Conservation (phyloP, 2,797 vertebrate species). For the Sarcophilus harrisii region DNA sequence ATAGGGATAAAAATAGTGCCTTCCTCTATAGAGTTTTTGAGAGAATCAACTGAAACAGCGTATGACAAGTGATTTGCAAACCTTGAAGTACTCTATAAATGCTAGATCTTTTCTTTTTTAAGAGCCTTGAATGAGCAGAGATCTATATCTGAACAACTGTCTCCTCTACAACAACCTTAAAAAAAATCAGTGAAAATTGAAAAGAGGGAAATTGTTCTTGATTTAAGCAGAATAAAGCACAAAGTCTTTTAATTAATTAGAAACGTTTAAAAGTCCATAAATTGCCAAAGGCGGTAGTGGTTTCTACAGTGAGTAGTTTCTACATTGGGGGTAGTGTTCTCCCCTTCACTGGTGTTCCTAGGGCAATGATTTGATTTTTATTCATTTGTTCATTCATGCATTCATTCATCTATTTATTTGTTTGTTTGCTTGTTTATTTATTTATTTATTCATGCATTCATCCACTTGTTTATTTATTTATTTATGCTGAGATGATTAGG, state of each 20-base stretch:
- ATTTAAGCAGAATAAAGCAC: background rate
- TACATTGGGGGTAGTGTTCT: background rate
- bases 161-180: background rate
- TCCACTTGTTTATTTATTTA: no score
- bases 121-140: background rate
- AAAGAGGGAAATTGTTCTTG: background rate
- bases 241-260: background rate
- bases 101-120: background rate
- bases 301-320: background rate
- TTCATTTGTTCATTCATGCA: no score
- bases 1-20: background rate
- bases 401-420: no score
- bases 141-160: background rate
- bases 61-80: background rate
- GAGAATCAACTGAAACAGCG: background rate
- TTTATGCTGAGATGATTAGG: no score
- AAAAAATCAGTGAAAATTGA: background rate
- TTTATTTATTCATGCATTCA: no score
- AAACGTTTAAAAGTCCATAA: background rate
- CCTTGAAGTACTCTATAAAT: no score
- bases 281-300: background rate
- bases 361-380: background rate
- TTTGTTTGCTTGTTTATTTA: no score
- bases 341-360: background rate
- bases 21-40: background rate